Base-by-base conservation (phyloP, 2,797 vertebrate genomes). In the Argyrosomus regius region DNA sequence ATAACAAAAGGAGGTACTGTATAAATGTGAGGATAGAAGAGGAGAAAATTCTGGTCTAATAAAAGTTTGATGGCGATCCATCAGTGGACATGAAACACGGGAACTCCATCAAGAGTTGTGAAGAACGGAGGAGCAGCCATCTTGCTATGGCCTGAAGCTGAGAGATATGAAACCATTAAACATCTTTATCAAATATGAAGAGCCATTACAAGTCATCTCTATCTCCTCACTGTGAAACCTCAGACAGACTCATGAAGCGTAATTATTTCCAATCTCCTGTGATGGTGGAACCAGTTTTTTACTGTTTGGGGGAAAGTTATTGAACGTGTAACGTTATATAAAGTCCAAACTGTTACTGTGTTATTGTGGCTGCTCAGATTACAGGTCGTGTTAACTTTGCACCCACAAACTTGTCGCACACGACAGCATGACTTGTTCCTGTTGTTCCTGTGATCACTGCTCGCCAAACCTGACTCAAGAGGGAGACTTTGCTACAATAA, bases 131-230 rank as follows among this genome's bases (percentile, higher is more conserved):
- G 12, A 78, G 54, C 49, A 22, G 54, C 60, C 39, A 31, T 65
- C 24, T 16, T 52, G 45, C 43, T 18, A 22, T 22, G 52, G 63
- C 48, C 65, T 28, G 58, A 62, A 75, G 81, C 75, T 1, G 22
- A 66, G 48, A 71, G 16, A 74, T 69, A 57, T 64, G 54, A 81
- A 84, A 62, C 64, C 76, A 80, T 78, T 46, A 72, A 69, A 77
- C 59, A 57, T 8, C 39, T 76, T 60, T 58, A 80, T 84, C 65
- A 81, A 75, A 85, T 82, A 81, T 75, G 45, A 79, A 72, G 59
- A 79, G 49, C 41, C 57, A 31, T 45, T 39, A 65, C 49, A 57
- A 71, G 58, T 72, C 62, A 17, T 7, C 26, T 16, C 26, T 24
- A 1, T 45, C 43, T 56, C 24, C 60, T 12, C 22, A 11, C 31